phyloP scores from a whole-genome alignment of 2,113 vertebrate species.

The Nibea albiflora region DNA sequence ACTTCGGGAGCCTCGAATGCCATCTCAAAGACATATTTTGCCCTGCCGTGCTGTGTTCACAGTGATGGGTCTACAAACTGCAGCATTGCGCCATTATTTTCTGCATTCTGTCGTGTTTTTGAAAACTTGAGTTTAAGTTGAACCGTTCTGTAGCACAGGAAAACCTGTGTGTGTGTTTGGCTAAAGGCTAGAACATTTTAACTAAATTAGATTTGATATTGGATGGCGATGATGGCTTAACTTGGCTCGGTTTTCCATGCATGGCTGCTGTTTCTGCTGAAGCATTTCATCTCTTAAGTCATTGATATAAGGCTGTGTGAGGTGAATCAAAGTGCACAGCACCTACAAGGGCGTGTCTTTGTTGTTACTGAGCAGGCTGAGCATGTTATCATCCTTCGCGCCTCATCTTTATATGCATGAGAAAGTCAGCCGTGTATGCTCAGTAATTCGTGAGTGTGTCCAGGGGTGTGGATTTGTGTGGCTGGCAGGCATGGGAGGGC shows the following conservation, averaged over 20 bases:
- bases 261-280: not conserved
- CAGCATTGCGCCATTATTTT: not conserved
- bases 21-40: not conserved
- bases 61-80: not conserved
- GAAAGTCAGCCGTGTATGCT: conserved; percentile 7
- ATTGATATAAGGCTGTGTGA: conserved; percentile 14
- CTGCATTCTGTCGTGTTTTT: no score
- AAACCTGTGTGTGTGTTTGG: no score
- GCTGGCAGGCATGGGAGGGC: not conserved
- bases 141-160: no score
- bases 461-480: conserved; percentile 24
- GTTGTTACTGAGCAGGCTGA: conserved; percentile 20
- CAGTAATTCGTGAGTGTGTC: conserved; percentile 8
- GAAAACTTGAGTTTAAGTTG: no score
- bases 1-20: conserved; percentile 17
- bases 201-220: not conserved
- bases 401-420: not conserved
- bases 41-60: not conserved
- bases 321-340: conserved; percentile 9
- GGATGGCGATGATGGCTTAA: not conserved
- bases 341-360: not conserved
- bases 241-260: not conserved
- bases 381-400: conserved; percentile 3
- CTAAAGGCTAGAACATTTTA: no score
- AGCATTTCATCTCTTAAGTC: not conserved